These are phyloP conservation scores for Corvus moneduloides DNA, from an alignment of 2,113 vertebrate species.

Conservation along the genomic window DNA sequence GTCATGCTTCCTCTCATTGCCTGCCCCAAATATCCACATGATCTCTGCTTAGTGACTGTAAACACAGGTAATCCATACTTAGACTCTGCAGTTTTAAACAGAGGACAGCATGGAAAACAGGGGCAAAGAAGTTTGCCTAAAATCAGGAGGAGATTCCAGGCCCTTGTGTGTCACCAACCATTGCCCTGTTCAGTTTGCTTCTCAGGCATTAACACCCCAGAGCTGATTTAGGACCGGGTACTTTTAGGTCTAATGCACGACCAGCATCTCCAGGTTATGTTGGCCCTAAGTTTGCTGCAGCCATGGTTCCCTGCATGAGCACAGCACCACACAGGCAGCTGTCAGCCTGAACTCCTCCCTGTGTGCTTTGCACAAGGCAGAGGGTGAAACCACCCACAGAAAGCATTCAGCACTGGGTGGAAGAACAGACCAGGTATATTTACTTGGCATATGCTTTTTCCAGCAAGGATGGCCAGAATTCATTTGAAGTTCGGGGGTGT, in stretches of 20 bases:
- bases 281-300: not conserved
- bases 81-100: not conserved
- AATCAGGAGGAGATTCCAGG: not conserved
- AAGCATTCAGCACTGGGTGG: not conserved
- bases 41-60: not conserved
- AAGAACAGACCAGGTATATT: not conserved
- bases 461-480: constrained; percentile 94
- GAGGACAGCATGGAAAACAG: not conserved
- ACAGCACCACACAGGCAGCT: not conserved
- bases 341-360: not conserved
- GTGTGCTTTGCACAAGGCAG: not conserved
- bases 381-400: not conserved
- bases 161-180: not conserved
- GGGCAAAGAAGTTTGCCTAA: not conserved
- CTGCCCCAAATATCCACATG: not conserved
- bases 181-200: not conserved
- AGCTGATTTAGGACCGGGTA: not conserved
- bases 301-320: not conserved
- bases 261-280: not conserved
- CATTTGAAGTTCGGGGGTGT: constrained; percentile 72
- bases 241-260: not conserved
- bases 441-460: constrained; percentile 97
- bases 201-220: not conserved
- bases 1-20: not conserved
- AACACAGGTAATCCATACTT: not conserved